Conservation (phyloP, 2,888 invertebrate species). For the Drosophila trichaetosa region DNA sequence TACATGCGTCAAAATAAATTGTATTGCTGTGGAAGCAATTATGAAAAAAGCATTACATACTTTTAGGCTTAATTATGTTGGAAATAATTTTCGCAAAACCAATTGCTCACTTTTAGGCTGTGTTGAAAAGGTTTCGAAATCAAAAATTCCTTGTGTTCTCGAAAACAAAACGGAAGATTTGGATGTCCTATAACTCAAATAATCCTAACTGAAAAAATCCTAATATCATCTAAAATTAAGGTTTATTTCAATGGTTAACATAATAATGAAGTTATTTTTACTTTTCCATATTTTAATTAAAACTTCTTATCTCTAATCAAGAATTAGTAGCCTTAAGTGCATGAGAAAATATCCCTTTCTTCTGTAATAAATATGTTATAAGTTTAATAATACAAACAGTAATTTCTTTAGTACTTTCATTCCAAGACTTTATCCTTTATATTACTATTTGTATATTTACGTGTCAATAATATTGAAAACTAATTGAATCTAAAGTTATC, state of each 20-base stretch:
- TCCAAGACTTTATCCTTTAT: not conserved
- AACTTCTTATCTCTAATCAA: not conserved
- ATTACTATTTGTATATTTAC: not conserved
- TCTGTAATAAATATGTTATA: not conserved
- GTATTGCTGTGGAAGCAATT: not conserved
- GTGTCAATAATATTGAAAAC: conserved; percentile 21
- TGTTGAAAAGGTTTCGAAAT: not conserved
- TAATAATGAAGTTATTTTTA: no score
- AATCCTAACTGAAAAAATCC: no score
- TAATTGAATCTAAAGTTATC: conserved; percentile 8
- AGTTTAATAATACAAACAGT: not conserved
- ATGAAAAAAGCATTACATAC: not conserved
- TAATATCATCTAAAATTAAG: no score
- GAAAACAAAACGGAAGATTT: no score
- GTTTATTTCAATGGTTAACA: no score
- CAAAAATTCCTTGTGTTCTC: no score
- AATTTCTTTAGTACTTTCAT: not conserved
- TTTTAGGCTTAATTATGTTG: not conserved
- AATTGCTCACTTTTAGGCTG: not conserved
- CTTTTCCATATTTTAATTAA: not conserved
- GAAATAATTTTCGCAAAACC: not conserved
- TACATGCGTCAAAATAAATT: not conserved
- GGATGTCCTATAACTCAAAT: no score
- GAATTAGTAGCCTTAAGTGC: not conserved
- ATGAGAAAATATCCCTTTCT: not conserved